phyloP scores from a whole-genome alignment of 1,140 invertebrate species.

The Bicyclus anynana region DNA sequence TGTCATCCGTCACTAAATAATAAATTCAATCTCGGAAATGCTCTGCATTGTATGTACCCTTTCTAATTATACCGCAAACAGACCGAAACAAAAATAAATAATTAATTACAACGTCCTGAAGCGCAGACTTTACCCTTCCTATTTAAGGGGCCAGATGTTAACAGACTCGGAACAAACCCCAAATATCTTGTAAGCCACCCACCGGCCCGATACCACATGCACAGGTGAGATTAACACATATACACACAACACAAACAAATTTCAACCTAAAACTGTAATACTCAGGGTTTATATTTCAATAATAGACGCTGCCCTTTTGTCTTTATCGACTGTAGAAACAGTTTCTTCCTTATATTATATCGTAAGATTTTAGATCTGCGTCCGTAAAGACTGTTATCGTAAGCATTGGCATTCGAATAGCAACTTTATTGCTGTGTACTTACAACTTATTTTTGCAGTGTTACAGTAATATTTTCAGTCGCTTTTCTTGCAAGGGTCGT shows the following conservation, averaged over 20 bases:
- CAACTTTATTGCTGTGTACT: not conserved
- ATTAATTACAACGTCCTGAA: constrained; percentile 69
- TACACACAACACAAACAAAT: constrained; percentile 4
- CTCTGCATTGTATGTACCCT: constrained; percentile 23
- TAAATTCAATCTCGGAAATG: constrained; percentile 39
- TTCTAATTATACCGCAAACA: constrained; percentile 53
- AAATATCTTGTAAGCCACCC: constrained; percentile 73
- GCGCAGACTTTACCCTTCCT: constrained; percentile 62
- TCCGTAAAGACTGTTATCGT: constrained; percentile 20
- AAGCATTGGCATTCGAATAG: not conserved
- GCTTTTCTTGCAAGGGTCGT: constrained; percentile 29
- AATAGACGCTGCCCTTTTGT: constrained; percentile 44
- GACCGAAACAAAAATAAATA: constrained; percentile 68
- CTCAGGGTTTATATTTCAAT: constrained; percentile 33
- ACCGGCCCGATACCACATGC: constrained; percentile 53
- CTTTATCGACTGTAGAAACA: constrained; percentile 60
- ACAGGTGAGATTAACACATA: constrained; percentile 38
- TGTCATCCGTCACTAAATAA: not conserved
- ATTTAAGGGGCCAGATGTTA: constrained; percentile 71
- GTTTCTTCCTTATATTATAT: constrained; percentile 71
- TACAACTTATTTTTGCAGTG: constrained; percentile 22
- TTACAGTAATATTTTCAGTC: constrained; percentile 14
- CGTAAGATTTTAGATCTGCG: constrained; percentile 35
- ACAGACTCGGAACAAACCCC: constrained; percentile 67
- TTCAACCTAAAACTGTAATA: constrained; percentile 24